Conservation (phyloP, 2,113 vertebrate species). For the Alethe diademata region DNA sequence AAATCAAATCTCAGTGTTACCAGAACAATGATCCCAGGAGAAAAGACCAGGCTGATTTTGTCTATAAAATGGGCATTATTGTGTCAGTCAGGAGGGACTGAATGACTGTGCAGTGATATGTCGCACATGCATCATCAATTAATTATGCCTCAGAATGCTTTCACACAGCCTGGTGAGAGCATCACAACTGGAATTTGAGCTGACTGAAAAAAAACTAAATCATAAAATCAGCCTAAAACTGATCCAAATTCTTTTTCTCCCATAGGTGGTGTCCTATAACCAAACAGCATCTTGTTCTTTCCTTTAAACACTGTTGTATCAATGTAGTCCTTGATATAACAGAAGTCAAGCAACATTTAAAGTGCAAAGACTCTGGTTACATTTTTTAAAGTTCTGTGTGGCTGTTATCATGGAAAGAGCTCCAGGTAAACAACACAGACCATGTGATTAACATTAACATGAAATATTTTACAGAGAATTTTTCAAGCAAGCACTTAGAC, state of each 20-base stretch:
- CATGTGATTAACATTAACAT: not conserved
- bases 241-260: not conserved
- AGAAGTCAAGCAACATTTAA: not conserved
- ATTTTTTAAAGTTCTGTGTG: not conserved
- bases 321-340: not conserved
- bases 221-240: not conserved
- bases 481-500: not conserved
- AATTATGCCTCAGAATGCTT: not conserved
- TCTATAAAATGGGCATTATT: not conserved
- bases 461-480: not conserved
- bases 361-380: not conserved
- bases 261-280: not conserved
- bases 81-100: not conserved
- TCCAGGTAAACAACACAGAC: not conserved
- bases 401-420: not conserved
- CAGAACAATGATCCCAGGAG: not conserved
- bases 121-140: not conserved
- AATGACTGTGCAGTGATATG: not conserved
- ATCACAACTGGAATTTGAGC: not conserved
- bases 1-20: not conserved
- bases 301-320: not conserved
- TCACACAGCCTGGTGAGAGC: not conserved
- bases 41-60: not conserved
- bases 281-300: not conserved
- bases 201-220: not conserved